Evolutionary conservation across 2,888 invertebrate genomes (phyloP), one percentile per base, ranked within the genome.

Genomic region (Lasius platythorax): DNA sequence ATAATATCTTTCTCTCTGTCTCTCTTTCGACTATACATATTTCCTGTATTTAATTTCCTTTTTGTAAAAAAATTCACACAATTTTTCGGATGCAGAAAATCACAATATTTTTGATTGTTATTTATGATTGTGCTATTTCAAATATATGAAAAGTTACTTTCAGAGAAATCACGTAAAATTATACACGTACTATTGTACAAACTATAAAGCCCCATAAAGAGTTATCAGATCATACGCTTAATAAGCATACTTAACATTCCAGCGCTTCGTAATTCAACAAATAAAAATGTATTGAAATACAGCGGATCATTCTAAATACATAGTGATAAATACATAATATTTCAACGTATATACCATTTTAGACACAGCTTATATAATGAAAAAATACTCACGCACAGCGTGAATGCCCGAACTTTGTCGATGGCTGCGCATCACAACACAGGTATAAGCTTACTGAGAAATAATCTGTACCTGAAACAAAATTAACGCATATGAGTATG

Each of bases 381-480:
- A 73, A 37, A 46, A 28, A 28, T 81, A 81, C 79, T 81, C 79
- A 81, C 46, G 23, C 23, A 3, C n/a, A 53, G 8, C 53, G 8
- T 18, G 37, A 12, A 2, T n/a, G 43, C 23, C 11, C 46, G 72
- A 33, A 33, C 28, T 61, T 72, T 72, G 33, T 37, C 46, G 61
- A 61, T 50, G 5, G 12, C 33, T 11, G 12, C 30, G 37, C 23
- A 23, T 23, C 23, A 9, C 23, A 15, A 40, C 40, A 12, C 40
- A 18, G 28, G 40, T 33, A 37, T 63, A 73, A 73, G 73, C 61
- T 50, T 73, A 81, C 73, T 72, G 61, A 53, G n/a, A 73, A 73
- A 72, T 46, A 79, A 50, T 61, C 61, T 50, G 61, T 81, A 81
- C 79, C 79, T 81, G 73, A 81, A 81, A 81, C 79, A 81, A 81